Base-by-base conservation (phyloP, 2,888 invertebrate species). In the Harmothoe impar region DNA sequence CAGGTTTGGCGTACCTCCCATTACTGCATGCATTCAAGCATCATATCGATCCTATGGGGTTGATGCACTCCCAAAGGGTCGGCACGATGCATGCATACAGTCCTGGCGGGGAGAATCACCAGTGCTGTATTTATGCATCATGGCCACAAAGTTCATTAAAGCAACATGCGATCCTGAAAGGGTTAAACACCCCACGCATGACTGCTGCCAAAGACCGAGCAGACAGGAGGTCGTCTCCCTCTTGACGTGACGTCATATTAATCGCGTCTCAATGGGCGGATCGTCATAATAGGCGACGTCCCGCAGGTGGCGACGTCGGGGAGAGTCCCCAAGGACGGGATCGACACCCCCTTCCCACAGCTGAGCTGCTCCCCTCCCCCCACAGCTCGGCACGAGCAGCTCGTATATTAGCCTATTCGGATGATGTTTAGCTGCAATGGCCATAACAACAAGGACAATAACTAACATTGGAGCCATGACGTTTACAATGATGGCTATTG, bases 191-290 rank as follows among this genome's bases (percentile, higher is more conserved):
- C 1, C 31, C 72, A 72, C 15, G 72, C 72, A 29, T 25, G 31
- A 29, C 15, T 15, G 72, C 29, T 72, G 72, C 31, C 72, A 29
- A 62, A n/a, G 62, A 62, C 43, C 25, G 62, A 62, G 62, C 62
- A 15, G 72, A 72, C 72, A 72, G 72, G 29, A 29, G n/a, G 43
- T 20, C 62, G 7, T 62, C 62, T 20, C 20, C 15, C 29, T 23
- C 29, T 72, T 15, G 72, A n/a, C 72, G 31, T 72, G 5, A 29
- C 72, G 31, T 72, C 72, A 72, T 25, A 25, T 25, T 72, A 72
- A 72, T 72, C 72, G 29, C 72, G 62, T n/a, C 31, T n/a, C 72
- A 72, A 72, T 72, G 72, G 72, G 29, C 25, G 5, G 62, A 72
- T 72, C 72, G 72, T 25, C 29, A 25, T 72, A 72, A 72, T 72